These are phyloP conservation scores for Cotesia typhae DNA, from an alignment of 1,140 invertebrate genomes.

Conservation along the genomic window DNA sequence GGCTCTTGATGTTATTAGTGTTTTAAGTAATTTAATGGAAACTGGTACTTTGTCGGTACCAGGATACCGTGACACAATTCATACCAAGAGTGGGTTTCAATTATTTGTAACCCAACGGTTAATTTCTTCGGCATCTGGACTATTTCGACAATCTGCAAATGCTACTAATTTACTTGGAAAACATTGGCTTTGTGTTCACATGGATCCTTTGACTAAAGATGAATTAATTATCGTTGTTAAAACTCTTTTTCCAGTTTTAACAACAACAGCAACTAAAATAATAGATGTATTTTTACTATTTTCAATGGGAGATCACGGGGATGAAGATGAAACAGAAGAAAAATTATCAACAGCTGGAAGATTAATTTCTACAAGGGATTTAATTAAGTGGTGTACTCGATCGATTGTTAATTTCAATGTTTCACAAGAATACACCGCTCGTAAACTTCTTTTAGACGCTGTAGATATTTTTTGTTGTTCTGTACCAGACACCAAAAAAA, in stretches of 20 bases:
- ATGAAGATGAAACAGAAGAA: conserved; percentile 46
- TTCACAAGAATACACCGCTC: conserved; percentile 75
- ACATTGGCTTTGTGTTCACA: conserved; percentile 82
- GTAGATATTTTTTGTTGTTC: conserved; percentile 90
- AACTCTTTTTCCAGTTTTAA: conserved; percentile 75
- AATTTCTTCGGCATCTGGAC: conserved; percentile 66
- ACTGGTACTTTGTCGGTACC: conserved; percentile 83
- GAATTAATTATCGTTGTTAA: conserved; percentile 78
- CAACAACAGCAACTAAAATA: conserved; percentile 80
- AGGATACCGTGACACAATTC: conserved; percentile 83
- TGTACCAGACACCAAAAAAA: conserved; percentile 69
- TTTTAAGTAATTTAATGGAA: conserved; percentile 87
- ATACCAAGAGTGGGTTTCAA: conserved; percentile 85
- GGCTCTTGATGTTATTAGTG: conserved; percentile 89
- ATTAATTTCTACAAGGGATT: conserved; percentile 83
- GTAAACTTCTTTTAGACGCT: conserved; percentile 88
- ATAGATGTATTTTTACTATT: conserved; percentile 86
- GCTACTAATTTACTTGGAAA: conserved; percentile 78
- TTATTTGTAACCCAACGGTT: conserved; percentile 88
- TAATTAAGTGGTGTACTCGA: conserved; percentile 91
- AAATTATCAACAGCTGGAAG: conserved; percentile 66
- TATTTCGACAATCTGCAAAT: conserved; percentile 73
- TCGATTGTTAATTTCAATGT: conserved; percentile 79
- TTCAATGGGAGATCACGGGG: conserved; percentile 74
- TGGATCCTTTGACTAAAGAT: conserved; percentile 78